A percentile compares a stretch with the other conserved stretches of the same genome.
Conservation (phyloP, 2,797 vertebrate species). For the Loriculus beryllinus region DNA sequence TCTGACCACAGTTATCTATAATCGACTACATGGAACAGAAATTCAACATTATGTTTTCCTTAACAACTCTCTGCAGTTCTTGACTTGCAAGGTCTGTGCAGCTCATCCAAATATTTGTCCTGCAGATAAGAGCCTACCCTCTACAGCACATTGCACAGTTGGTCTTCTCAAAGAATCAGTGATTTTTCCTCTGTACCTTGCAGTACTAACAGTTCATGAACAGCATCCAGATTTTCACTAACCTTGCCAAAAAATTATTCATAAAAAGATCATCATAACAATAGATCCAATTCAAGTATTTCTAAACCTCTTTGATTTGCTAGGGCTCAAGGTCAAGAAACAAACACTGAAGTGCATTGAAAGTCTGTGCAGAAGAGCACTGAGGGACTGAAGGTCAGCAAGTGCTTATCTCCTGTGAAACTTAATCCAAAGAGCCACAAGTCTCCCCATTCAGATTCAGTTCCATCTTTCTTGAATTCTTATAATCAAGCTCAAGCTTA, state of each 20-base stretch:
- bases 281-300: slow-evolving; percentile 24
- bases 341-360: background rate
- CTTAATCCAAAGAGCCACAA: background rate
- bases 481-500: slow-evolving; percentile 33
- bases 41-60: background rate
- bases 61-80: background rate
- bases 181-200: slow-evolving; percentile 20
- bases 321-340: slow-evolving; percentile 35
- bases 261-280: slow-evolving; percentile 37
- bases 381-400: slow-evolving; percentile 32
- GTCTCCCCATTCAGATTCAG: slow-evolving; percentile 34
- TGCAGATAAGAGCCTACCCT: background rate
- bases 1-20: background rate
- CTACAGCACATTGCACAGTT: background rate
- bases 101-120: background rate
- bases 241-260: slow-evolving; percentile 29
- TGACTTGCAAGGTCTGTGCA: background rate
- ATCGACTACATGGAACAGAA: background rate
- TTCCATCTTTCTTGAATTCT: slow-evolving; percentile 32
- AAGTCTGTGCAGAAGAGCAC: background rate
- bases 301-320: slow-evolving; percentile 30
- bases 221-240: slow-evolving; percentile 31
- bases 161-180: background rate
- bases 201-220: background rate
- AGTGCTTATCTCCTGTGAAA: slow-evolving; percentile 25